phyloP scores from a whole-genome alignment of 2,113 vertebrate genomes.

The Brienomyrus longianalis region DNA sequence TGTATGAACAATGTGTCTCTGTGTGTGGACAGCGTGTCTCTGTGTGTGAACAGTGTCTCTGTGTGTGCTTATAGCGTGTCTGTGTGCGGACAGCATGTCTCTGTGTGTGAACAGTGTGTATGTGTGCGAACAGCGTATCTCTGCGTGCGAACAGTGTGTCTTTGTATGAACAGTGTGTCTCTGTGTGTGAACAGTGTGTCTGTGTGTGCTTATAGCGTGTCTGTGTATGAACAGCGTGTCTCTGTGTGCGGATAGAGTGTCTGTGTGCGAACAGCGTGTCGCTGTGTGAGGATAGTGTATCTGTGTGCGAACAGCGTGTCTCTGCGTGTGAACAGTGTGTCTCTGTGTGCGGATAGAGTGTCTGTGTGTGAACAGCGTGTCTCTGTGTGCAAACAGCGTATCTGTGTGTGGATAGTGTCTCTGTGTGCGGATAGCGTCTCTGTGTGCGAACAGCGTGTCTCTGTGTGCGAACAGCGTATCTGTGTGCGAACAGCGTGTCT shows the following conservation, averaged over 20 bases:
- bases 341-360: slow-evolving; percentile 22
- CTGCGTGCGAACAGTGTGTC: slow-evolving; percentile 21
- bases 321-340: background rate
- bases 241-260: slow-evolving; percentile 22
- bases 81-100: too few species aligned
- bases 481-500: too few species aligned
- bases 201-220: too few species aligned
- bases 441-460: too few species aligned
- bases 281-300: background rate
- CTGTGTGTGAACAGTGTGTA: background rate
- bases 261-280: background rate
- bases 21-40: background rate
- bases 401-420: background rate
- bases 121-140: background rate
- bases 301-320: background rate
- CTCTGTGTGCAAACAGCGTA: background rate
- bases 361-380: background rate
- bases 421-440: too few species aligned
- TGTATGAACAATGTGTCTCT: background rate
- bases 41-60: slow-evolving; percentile 17
- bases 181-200: slow-evolving; percentile 10
- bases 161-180: background rate
- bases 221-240: background rate
- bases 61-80: too few species aligned
- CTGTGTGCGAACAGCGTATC: too few species aligned